Conservation (phyloP, 2,888 invertebrate species). For the Drosophila paranaensis region DNA sequence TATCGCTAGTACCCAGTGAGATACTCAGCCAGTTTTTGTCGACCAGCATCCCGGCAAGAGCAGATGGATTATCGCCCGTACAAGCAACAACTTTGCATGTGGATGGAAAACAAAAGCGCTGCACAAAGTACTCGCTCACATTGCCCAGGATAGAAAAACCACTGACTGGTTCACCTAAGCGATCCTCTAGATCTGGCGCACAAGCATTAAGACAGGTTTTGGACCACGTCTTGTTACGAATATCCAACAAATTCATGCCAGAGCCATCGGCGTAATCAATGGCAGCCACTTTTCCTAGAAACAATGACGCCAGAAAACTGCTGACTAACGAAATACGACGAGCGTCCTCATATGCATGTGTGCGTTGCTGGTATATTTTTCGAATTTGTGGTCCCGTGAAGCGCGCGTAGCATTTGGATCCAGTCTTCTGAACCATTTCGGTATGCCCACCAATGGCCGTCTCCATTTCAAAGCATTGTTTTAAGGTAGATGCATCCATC, state of each 20-base stretch:
- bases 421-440: conserved; percentile 83
- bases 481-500: conserved; percentile 92
- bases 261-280: conserved; percentile 97
- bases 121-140: conserved; percentile 92
- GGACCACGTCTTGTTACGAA: conserved; percentile 91
- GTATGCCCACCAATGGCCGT: conserved; percentile 89
- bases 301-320: conserved; percentile 95
- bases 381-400: conserved; percentile 98
- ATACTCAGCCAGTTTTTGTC: conserved; percentile 93
- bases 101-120: conserved; percentile 93
- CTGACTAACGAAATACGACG: conserved; percentile 96
- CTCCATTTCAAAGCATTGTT: conserved; percentile 88
- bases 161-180: conserved; percentile 91
- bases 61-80: conserved; percentile 98
- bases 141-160: conserved; percentile 89
- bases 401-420: conserved; percentile 85
- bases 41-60: conserved; percentile 93
- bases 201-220: conserved; percentile 90
- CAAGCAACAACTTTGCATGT: conserved; percentile 94
- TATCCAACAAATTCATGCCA: conserved; percentile 97
- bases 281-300: conserved; percentile 94
- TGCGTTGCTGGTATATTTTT: conserved; percentile 91
- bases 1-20: conserved; percentile 97
- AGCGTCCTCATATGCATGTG: conserved; percentile 90
- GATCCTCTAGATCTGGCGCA: conserved; percentile 90